Evolutionary conservation across 37 sponge, comb jelly and placozoan genomes (phyloP), one percentile per base, ranked within the genome.

Genomic region (Haliclona indistincta): DNA sequence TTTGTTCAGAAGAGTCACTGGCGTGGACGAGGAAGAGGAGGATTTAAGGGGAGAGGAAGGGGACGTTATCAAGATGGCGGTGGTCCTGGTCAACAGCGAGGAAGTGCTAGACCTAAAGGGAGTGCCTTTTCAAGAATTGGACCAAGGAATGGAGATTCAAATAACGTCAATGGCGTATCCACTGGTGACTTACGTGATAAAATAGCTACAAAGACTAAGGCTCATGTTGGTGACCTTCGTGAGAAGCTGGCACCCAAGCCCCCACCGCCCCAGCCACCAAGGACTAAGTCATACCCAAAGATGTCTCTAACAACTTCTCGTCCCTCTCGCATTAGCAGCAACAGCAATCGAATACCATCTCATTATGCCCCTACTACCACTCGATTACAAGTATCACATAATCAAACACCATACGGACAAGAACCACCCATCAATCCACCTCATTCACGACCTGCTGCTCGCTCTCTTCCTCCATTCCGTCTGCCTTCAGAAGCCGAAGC

Each of bases 401-500:
- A 19, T 34, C 30, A 34, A 42, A 36, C 15, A 30, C 61, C 19
- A 4, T 54, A 2, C 38, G 8, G 40, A 30, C 20, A 22, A 5
- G 13, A 43, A 17, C 23, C 49, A 44, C 51, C 70, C 4, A 44
- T 37, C 5, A 69, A 47, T 22, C 13, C 23, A 17, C 22, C 70
- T 10, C 22, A 19, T 43, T 17, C 49, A 8, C 38, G 30, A 64
- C 30, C 56, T 55, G 0, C 71, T 63, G 17, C 10, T 26, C 67
- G 38, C 19, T 19, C 39, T 66, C 67, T 8, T 8, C 39, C 40
- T 4, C 44, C 79, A 19, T 2, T 4, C 32, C 61, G 41, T 23
- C 72, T 79, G 58, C 70, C 78, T 7, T 69, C 81, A 7, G 69
- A 38, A 43, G 81, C 77, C 22, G 91, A 91, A 19, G 73, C 86